A percentile compares a stretch with the other conserved stretches of the same genome.
These are phyloP conservation scores for Periophthalmus modestus DNA, from an alignment of 2,113 vertebrate genomes.

Conservation along the genomic window DNA sequence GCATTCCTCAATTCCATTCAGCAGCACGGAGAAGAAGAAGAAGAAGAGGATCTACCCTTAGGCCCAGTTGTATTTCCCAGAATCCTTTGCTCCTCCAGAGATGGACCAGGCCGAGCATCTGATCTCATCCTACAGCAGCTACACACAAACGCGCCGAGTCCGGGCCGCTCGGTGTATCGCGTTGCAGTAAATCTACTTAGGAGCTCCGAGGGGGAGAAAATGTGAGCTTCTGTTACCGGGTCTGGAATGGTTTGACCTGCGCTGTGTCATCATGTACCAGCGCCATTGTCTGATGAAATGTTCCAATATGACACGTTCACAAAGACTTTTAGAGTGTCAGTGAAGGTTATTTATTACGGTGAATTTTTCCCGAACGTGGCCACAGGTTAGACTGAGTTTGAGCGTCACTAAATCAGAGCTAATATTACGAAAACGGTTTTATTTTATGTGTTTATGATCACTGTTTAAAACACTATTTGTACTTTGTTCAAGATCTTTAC, in stretches of 20 bases:
- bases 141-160: slow-evolving; percentile 31
- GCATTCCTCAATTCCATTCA: slow-evolving; percentile 69
- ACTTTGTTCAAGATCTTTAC: no score
- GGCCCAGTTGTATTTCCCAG: slow-evolving; percentile 58
- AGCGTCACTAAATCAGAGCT: no score
- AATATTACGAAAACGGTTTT: no score
- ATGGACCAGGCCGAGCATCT: slow-evolving; percentile 61
- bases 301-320: slow-evolving; percentile 63
- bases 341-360: slow-evolving; percentile 44
- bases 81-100: slow-evolving; percentile 53
- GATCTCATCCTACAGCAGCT: slow-evolving; percentile 59
- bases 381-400: slow-evolving; percentile 3
- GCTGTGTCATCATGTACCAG: slow-evolving; percentile 58
- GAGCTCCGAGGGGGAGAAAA: slow-evolving; percentile 59
- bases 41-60: slow-evolving; percentile 57
- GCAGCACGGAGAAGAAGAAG: slow-evolving; percentile 49
- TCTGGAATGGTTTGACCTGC: slow-evolving; percentile 70
- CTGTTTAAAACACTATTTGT: no score
- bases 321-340: slow-evolving; percentile 52
- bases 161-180: slow-evolving; percentile 61
- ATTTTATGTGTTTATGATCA: no score
- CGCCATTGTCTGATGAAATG: slow-evolving; percentile 66
- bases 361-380: slow-evolving; percentile 29
- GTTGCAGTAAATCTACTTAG: slow-evolving; percentile 74
- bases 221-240: slow-evolving; percentile 67